Evolutionary conservation across 2,888 invertebrate genomes (phyloP), one percentile per base, ranked within the genome.

Genomic region (Leucophora obtusa): DNA sequence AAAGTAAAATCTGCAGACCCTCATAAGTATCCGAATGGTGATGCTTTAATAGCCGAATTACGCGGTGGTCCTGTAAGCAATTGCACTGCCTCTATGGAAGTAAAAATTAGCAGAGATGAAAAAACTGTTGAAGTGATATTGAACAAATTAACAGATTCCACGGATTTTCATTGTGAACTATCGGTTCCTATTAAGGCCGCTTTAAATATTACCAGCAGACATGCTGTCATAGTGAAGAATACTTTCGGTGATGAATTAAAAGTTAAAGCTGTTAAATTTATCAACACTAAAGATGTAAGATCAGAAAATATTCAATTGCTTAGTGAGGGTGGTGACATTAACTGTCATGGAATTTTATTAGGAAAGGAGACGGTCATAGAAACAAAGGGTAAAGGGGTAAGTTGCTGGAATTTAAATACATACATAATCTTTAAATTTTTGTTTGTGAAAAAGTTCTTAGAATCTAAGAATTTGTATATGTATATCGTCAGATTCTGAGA

Each of bases 101-200:
- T 88, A 0, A 72, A 85, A 18, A 74, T 87, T 1, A 69, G 79
- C 15, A 83, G 86, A 33, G 84, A 86, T 54, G 85, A 87, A 2
- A 83, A 86, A 43, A 50, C 71, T 11, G 85, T 87, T 1, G 84
- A 85, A 70, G 84, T 87, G 1, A 17, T 80, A 5, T 71, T 86
- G 15, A 84, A 79, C 38, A 85, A 86, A 33, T 14, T 83, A 47
- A 21, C 43, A 1, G 65, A 80, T 7, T 9, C 38, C 8, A 18
- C 73, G 1, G 76, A 84, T 11, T 85, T 85, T 18, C 83, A 83
- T 58, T 88, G 88, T 69, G 71, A 84, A 10, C 59, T 90, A 0
- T 87, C 86, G 18, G 84, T 90, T 7, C 90, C 90, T 0, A 83
- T 90, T 2, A 85, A 87, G 11, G 86, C 89, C 0, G 86, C 88